Evolutionary conservation across 2,113 vertebrate genomes (phyloP).

Genomic region (Rostratula benghalensis): DNA sequence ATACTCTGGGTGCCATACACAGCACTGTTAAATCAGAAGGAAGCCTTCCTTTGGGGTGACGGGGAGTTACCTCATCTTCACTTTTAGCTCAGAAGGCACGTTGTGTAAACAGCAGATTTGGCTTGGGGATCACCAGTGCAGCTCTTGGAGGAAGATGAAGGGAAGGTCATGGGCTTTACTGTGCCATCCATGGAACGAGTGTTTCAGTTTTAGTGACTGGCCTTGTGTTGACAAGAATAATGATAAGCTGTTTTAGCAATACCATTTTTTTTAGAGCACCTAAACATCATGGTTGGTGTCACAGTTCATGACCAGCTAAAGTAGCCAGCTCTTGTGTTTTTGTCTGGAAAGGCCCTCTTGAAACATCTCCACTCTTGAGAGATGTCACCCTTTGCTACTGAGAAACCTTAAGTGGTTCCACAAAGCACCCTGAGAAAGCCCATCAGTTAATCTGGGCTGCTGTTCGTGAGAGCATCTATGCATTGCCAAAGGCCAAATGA

Average conservation of each 20-base stretch:
- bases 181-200: fast-evolving
- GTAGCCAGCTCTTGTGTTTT: background rate
- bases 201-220: background rate
- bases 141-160: background rate
- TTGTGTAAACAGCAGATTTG: background rate
- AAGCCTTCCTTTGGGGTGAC: background rate
- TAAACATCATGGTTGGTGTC: background rate
- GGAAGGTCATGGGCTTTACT: fast-evolving
- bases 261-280: background rate
- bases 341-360: background rate
- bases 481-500: background rate
- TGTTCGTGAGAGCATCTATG: background rate
- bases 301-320: background rate
- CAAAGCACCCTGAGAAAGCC: background rate
- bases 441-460: background rate
- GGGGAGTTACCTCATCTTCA: background rate
- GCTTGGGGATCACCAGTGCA: background rate
- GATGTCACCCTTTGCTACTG: background rate
- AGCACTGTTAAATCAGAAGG: background rate
- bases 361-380: background rate
- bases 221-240: background rate
- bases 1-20: background rate
- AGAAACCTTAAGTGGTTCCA: fast-evolving
- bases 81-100: background rate
- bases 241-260: background rate